Percentiles rank a stretch among this genome's conserved stretches.
These are phyloP conservation scores for Rhabditophanes sp. DNA, from an alignment of 2,888 invertebrate genomes.

Conservation along the genomic window DNA sequence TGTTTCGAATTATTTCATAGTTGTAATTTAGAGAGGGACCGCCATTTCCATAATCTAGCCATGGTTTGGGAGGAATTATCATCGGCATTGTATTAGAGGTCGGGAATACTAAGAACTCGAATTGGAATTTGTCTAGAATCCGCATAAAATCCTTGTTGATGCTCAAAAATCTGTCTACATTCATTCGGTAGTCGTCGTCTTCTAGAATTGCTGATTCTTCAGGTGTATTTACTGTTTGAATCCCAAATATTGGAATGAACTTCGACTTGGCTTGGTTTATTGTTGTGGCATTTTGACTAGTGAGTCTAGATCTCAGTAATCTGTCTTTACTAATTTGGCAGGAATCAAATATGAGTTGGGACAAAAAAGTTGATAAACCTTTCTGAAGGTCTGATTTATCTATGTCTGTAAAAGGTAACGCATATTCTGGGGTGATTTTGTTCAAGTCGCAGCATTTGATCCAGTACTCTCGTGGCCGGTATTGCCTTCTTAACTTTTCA, in stretches of 20 bases:
- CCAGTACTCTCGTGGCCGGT: constrained; percentile 37
- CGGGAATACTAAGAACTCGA: too few species aligned
- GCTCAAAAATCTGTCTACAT: too few species aligned
- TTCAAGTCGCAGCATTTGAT: constrained; percentile 14
- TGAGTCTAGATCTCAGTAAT: too few species aligned
- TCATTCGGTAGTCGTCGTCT: too few species aligned
- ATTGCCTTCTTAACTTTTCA: constrained; percentile 15
- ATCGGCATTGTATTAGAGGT: too few species aligned
- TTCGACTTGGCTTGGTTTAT: too few species aligned
- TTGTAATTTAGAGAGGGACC: constrained; percentile 25
- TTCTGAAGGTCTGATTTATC: constrained; percentile 3
- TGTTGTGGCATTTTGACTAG: too few species aligned
- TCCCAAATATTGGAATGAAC: too few species aligned
- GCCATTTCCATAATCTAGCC: constrained; percentile 30
- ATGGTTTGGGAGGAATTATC: constrained; percentile 37
- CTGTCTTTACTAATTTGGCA: background rate
- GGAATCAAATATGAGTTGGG: background rate
- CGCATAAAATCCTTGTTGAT: too few species aligned
- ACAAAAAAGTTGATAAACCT: constrained; percentile 2
- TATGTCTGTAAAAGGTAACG: constrained; percentile 11
- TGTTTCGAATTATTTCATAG: constrained; percentile 16
- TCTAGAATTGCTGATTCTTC: too few species aligned
- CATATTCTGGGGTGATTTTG: constrained; percentile 15
- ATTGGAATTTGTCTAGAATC: too few species aligned
- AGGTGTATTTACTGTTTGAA: too few species aligned